These are phyloP conservation scores for Actenoides lindsayi DNA, from an alignment of 2,113 vertebrate genomes.

Conservation along the genomic window DNA sequence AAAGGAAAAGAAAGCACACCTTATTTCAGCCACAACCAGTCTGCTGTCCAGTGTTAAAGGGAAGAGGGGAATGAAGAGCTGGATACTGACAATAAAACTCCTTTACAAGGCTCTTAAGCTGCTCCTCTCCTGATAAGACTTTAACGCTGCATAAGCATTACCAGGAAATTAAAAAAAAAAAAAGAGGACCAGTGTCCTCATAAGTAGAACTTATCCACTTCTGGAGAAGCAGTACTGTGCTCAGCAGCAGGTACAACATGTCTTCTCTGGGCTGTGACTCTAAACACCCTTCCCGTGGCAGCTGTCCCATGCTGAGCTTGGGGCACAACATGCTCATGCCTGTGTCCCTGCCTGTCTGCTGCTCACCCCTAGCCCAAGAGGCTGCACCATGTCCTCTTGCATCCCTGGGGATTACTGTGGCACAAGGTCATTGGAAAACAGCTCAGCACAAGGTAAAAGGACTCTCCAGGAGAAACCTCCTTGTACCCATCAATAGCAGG, in stretches of 20 bases:
- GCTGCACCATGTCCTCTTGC: neutral
- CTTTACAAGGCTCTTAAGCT: conserved; percentile 36
- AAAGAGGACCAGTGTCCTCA: neutral
- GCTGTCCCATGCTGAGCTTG: neutral
- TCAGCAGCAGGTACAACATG: neutral
- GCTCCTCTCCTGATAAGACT: conserved; percentile 38
- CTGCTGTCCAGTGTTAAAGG: neutral
- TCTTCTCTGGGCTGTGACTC: neutral
- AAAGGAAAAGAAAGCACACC: neutral
- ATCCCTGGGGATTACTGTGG: accelerated
- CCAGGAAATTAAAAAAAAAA: conserved; percentile 46
- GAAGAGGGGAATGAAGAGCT: conserved; percentile 25
- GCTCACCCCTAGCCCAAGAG: neutral
- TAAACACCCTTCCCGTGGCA: accelerated
- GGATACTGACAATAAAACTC: conserved; percentile 25
- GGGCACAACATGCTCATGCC: neutral
- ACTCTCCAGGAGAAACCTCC: neutral
- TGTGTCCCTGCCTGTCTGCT: neutral
- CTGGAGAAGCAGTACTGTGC: neutral
- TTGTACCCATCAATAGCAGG: neutral
- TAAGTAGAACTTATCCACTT: conserved; percentile 17
- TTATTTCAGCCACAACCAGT: neutral
- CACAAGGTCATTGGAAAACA: neutral
- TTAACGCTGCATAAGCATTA: conserved; percentile 9
- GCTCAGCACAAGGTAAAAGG: neutral